A percentile compares a stretch with the other conserved stretches of the same genome.
These are phyloP conservation scores for Mirza zaza DNA, from an alignment of 2,113 vertebrate species.

Conservation along the genomic window DNA sequence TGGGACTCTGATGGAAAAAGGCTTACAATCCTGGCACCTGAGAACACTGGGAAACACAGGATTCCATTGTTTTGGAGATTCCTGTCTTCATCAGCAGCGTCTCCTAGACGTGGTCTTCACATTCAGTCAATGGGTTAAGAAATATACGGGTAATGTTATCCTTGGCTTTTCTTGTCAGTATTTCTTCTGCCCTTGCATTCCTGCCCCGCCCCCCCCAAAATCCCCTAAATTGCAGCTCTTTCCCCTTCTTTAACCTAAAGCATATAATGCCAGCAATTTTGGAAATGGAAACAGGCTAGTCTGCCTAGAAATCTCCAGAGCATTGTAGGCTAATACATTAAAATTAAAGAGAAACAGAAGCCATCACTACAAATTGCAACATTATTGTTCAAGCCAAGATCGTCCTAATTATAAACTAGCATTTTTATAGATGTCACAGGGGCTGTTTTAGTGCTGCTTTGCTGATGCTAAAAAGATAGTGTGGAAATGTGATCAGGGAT, in stretches of 20 bases:
- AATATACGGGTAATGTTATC: neutral
- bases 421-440: constrained; percentile 52
- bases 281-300: constrained; percentile 32
- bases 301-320: constrained; percentile 68
- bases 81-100: neutral
- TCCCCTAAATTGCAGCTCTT: neutral
- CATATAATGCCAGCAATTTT: constrained; percentile 21
- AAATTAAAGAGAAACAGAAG: constrained; percentile 76
- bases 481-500: constrained; percentile 50
- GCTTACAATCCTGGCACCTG: rapidly evolving
- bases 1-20: neutral
- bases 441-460: constrained; percentile 50
- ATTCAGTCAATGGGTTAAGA: neutral
- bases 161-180: neutral
- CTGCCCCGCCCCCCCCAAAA: neutral
- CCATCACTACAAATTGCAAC: constrained; percentile 69
- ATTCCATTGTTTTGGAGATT: neutral
- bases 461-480: constrained; percentile 45
- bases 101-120: neutral
- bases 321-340: constrained; percentile 68
- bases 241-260: constrained; percentile 29
- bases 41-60: rapidly evolving
- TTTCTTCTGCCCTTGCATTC: neutral
- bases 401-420: constrained; percentile 44
- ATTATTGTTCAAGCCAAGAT: constrained; percentile 66